phyloP scores from a whole-genome alignment of 2,797 vertebrate genomes.

The Tokudaia tokunoshimensis region DNA sequence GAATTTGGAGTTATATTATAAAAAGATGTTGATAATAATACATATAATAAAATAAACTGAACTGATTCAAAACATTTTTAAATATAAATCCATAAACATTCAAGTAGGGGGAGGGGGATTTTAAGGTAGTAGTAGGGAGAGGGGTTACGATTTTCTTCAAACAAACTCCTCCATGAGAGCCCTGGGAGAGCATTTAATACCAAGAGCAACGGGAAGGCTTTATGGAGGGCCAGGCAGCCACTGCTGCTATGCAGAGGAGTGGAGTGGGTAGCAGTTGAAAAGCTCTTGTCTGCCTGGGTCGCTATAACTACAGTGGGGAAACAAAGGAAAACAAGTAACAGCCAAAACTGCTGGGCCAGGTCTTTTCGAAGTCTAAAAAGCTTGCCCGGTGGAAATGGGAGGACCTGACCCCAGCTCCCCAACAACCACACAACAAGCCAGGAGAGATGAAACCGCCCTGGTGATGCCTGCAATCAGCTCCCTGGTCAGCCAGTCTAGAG shows the following conservation, averaged over 20 bases:
- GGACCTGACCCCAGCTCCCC: no score
- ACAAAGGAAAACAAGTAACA: not conserved
- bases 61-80: not conserved
- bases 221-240: not conserved
- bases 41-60: conserved; percentile 1
- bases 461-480: no score
- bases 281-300: not conserved
- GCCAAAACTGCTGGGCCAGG: not conserved
- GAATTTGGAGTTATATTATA: conserved; percentile 23
- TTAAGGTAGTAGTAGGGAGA: conserved; percentile 36
- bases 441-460: not conserved
- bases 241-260: not conserved
- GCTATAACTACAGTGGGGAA: not conserved
- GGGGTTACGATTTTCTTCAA: not conserved
- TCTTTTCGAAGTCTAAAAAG: not conserved
- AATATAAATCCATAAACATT: not conserved
- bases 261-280: not conserved
- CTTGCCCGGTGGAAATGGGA: not conserved
- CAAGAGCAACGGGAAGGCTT: conserved; percentile 52
- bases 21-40: not conserved
- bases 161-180: conserved; percentile 37
- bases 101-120: not conserved
- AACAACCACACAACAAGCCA: not conserved
- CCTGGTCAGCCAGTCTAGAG: not conserved
- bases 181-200: not conserved